Evolutionary conservation across 2,113 vertebrate genomes (phyloP).

Genomic region (Empidonax alnorum): DNA sequence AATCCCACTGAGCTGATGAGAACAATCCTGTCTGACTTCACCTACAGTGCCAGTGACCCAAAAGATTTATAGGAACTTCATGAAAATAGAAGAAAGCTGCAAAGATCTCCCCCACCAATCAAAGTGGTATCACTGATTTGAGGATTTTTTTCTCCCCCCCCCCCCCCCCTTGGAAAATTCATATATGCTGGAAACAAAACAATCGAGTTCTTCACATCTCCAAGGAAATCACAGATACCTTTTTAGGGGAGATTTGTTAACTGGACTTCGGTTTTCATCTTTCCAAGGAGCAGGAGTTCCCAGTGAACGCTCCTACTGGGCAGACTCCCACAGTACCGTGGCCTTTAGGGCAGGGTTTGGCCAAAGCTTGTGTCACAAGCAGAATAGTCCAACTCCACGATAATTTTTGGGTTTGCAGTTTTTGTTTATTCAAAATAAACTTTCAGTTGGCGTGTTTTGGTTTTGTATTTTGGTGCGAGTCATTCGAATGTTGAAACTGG

Average conservation of each 20-base stretch:
- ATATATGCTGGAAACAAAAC: not conserved
- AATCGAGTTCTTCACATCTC: not conserved
- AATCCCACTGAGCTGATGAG: not conserved
- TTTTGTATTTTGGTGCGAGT: not conserved
- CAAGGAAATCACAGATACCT: not conserved
- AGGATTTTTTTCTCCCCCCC: not conserved
- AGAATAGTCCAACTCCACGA: not conserved
- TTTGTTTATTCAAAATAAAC: not conserved
- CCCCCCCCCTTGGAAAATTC: not conserved
- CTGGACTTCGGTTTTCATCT: not conserved
- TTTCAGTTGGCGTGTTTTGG: not conserved
- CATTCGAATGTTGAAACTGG: not conserved
- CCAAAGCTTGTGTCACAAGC: not conserved
- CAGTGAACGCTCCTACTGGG: not conserved
- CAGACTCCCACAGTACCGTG: not conserved
- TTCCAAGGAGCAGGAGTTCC: not conserved
- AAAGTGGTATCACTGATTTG: not conserved
- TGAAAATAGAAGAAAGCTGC: not conserved
- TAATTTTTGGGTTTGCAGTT: not conserved
- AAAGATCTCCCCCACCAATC: fast-evolving
- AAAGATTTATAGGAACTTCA: not conserved
- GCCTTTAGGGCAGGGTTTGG: not conserved
- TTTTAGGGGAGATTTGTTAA: not conserved
- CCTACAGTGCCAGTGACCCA: not conserved
- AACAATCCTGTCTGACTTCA: not conserved